These are phyloP conservation scores for Ectemnius lituratus DNA, from an alignment of 2,888 invertebrate genomes.

Conservation along the genomic window DNA sequence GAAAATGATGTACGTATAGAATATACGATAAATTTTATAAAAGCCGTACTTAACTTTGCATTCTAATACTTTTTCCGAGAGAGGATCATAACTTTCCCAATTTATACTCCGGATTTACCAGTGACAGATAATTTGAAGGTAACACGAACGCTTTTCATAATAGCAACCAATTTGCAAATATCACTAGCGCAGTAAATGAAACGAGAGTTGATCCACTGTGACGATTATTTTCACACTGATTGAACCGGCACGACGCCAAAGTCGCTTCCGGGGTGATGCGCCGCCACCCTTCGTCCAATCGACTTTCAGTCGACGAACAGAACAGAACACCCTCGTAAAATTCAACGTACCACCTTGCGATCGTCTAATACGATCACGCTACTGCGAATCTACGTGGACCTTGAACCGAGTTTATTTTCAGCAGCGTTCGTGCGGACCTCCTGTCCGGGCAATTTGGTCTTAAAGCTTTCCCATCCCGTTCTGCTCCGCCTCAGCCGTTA, in stretches of 20 bases:
- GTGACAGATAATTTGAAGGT: too few species aligned
- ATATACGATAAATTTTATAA: slow-evolving; percentile 47
- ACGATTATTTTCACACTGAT: slow-evolving; percentile 22
- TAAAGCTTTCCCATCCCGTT: neutral
- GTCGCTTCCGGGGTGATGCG: slow-evolving; percentile 47
- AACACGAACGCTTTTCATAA: too few species aligned
- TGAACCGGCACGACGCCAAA: slow-evolving; percentile 36
- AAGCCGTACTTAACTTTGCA: slow-evolving; percentile 47
- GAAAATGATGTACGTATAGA: slow-evolving; percentile 33
- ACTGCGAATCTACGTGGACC: slow-evolving; percentile 16
- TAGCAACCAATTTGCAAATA: too few species aligned
- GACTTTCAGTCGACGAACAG: slow-evolving; percentile 33
- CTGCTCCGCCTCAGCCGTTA: neutral
- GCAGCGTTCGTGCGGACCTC: neutral
- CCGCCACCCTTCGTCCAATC: slow-evolving; percentile 31
- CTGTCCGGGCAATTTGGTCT: neutral
- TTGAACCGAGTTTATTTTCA: slow-evolving; percentile 39
- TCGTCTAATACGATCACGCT: neutral
- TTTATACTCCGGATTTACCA: too few species aligned
- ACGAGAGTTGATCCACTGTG: neutral
- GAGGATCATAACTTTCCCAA: slow-evolving; percentile 12
- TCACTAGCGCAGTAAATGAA: neutral
- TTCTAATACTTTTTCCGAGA: slow-evolving; percentile 37
- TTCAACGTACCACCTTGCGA: slow-evolving; percentile 33
- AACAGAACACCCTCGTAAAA: slow-evolving; percentile 53